These are phyloP conservation scores for Ophonus ardosiacus DNA, from an alignment of 2,888 invertebrate genomes.

Conservation along the genomic window DNA sequence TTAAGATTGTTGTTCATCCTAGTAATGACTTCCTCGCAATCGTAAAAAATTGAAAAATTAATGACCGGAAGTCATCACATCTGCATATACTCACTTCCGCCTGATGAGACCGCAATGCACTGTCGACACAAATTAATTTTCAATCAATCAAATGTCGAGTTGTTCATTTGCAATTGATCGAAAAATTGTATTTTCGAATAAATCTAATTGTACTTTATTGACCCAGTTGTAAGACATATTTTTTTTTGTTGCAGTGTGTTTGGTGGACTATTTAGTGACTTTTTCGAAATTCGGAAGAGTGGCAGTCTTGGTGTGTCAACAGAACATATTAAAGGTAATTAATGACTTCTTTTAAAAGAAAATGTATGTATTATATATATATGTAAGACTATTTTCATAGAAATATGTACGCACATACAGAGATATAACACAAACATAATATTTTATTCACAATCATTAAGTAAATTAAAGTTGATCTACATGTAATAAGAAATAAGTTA, in stretches of 20 bases:
- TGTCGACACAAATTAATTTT: conserved; percentile 56
- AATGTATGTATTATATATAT: no score
- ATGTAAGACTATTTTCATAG: no score
- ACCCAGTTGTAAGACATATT: background rate
- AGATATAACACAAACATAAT: no score
- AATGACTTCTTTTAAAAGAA: background rate
- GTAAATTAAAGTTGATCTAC: no score
- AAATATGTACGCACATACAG: no score
- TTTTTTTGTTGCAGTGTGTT: conserved; percentile 25
- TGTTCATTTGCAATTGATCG: background rate
- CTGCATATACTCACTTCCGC: conserved; percentile 33
- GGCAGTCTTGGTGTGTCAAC: background rate
- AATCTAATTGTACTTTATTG: background rate
- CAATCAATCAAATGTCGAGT: conserved; percentile 57
- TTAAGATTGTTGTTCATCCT: no score
- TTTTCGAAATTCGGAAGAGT: background rate
- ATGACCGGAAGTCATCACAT: conserved; percentile 20
- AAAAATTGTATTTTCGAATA: background rate
- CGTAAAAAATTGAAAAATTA: background rate
- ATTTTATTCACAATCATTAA: no score
- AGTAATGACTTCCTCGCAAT: no score
- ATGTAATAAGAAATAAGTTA: no score
- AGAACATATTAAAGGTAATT: background rate
- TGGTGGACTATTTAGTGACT: conserved; percentile 20
- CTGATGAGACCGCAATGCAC: conserved; percentile 45